Evolutionary conservation across 2,113 vertebrate species (phyloP), one percentile per base, ranked within the genome.

Genomic region (Neoarius graeffei): DNA sequence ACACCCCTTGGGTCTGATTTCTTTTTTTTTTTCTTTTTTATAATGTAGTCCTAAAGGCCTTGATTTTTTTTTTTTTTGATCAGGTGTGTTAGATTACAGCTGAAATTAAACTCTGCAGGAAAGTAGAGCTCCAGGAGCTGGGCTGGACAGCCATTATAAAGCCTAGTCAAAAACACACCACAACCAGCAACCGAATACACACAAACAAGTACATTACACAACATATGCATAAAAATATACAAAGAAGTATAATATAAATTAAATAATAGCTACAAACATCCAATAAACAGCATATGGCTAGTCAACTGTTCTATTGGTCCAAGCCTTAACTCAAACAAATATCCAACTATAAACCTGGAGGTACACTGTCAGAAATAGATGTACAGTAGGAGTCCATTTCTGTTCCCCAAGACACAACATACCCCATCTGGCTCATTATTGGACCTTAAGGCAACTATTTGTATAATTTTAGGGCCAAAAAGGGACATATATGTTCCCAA

Each of bases 141-240:
- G n/a, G 48, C 83, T 4, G 4, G 64, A 50, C n/a, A 80, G 54
- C 54, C 27, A 60, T 60, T 60, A 60, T 11, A 81, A 81, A 30
- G 79, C 27, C 17, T 59, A 35, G 52, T 52, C 48, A 52, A 57
- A 89, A 85, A 89, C 57, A 85, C 64, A 87, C 80, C 57, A 85
- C 86, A 89, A 62, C 15, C 76, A 86, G 42, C 84, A n/a, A 85
- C 23, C 42, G 76, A 30, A 89, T 73, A 64, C 50, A 85, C 79
- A 23, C 27, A 73, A 15, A 81, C 80, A 60, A 13, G 17, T 60
- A 7, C 42, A 62, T 60, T 60, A 60, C 27, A 62, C 30, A 81
- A 35, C 23, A 30, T 59, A 50, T 54, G 66, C 80, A 59, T 9
- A 25, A 10, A 7, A 27, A 57, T 9, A 80, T 14, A 27, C 52